phyloP scores from a whole-genome alignment of 1,140 invertebrate genomes.

The Brachionus plicatilis region DNA sequence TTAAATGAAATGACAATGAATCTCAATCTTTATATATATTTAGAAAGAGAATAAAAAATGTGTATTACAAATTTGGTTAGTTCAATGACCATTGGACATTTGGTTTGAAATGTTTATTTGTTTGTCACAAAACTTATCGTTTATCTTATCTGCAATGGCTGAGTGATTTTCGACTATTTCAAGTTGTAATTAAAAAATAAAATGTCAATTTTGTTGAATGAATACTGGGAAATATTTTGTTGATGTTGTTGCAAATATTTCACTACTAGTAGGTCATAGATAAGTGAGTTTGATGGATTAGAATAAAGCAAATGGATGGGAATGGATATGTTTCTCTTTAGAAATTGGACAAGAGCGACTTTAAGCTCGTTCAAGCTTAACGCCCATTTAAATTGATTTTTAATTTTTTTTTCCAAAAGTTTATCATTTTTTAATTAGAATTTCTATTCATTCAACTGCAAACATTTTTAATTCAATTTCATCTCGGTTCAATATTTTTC shows the following conservation, averaged over 20 bases:
- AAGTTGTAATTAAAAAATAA: background rate
- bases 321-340: background rate
- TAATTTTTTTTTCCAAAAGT: background rate
- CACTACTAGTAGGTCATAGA: conserved; percentile 10
- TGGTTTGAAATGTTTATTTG: conserved; percentile 30
- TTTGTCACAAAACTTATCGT: conserved; percentile 36
- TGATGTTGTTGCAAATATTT: background rate
- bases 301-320: background rate
- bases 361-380: background rate
- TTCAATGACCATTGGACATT: conserved; percentile 33
- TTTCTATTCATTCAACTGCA: background rate
- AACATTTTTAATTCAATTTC: background rate
- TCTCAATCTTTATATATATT: conserved; percentile 18
- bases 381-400: background rate
- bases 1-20: conserved; percentile 20
- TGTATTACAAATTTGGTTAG: background rate
- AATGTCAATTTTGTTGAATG: conserved; percentile 21
- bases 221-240: background rate
- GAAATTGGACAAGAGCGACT: background rate
- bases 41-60: background rate
- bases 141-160: conserved; percentile 5
- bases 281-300: conserved; percentile 32
- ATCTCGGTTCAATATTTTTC: no score
- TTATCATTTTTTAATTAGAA: conserved; percentile 30
- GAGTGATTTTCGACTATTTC: conserved; percentile 7